Evolutionary conservation across 2,888 invertebrate species (phyloP).

Genomic region (Athalia circularis): DNA sequence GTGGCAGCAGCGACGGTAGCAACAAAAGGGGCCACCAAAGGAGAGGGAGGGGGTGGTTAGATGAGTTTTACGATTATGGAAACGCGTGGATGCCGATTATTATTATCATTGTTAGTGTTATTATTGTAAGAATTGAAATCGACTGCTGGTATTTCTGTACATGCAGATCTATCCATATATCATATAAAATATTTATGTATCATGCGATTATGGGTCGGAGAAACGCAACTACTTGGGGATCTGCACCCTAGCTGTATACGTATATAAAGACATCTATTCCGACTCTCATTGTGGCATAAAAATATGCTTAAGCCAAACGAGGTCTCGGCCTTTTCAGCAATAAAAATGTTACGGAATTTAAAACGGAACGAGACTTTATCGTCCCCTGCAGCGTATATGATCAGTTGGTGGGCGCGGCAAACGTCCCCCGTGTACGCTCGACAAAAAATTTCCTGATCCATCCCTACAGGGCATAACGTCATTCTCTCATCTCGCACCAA

Average conservation of each 20-base stretch:
- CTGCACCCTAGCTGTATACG: too few species aligned
- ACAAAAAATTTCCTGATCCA: background rate
- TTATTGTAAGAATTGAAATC: conserved; percentile 25
- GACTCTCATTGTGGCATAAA: background rate
- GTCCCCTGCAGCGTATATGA: background rate
- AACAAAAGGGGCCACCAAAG: conserved; percentile 38
- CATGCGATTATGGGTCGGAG: too few species aligned
- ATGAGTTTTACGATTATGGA: conserved; percentile 58
- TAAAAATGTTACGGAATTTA: conserved; percentile 22
- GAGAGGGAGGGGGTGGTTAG: conserved; percentile 8
- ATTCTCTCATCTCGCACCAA: background rate
- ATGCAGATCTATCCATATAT: background rate
- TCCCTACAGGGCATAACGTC: background rate
- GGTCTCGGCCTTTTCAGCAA: background rate
- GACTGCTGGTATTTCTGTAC: background rate
- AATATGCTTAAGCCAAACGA: conserved; percentile 34
- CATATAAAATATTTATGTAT: too few species aligned
- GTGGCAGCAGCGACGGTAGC: conserved; percentile 45
- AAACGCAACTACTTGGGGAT: too few species aligned
- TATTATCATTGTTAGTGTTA: conserved; percentile 42
- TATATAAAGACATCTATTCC: too few species aligned
- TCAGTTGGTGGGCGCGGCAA: too few species aligned
- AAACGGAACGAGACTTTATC: conserved; percentile 27
- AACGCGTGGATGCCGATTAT: conserved; percentile 55
- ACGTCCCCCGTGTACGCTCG: background rate